Percentiles rank a stretch among this genome's conserved stretches.
Evolutionary conservation across 1,140 invertebrate genomes (phyloP).

Genomic region (Hirudo medicinalis): DNA sequence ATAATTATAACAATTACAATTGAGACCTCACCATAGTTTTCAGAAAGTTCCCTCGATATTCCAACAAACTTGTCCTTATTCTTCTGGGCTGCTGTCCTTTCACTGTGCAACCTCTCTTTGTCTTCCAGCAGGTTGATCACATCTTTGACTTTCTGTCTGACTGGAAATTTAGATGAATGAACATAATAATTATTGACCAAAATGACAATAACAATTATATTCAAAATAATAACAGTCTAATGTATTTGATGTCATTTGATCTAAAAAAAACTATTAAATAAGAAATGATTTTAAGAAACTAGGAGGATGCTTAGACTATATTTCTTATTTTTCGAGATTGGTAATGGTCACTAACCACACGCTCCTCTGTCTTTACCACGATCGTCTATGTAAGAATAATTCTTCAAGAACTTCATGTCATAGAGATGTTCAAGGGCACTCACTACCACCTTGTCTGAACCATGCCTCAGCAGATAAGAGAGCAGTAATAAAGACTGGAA

Average conservation of each 20-base stretch:
- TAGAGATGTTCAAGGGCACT: conserved; percentile 87
- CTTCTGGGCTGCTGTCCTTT: conserved; percentile 4
- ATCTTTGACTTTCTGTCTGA: conserved; percentile 16
- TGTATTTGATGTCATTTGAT: not conserved
- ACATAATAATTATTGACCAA: not conserved
- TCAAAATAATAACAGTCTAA: not conserved
- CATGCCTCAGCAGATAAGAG: conserved; percentile 79
- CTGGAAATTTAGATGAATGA: conserved; percentile 6
- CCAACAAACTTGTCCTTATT: conserved; percentile 3
- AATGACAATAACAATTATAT: not conserved
- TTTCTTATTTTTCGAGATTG: too few species aligned
- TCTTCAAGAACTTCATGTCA: conserved; percentile 77
- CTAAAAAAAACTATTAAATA: not conserved
- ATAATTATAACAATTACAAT: not conserved
- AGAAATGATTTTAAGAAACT: not conserved
- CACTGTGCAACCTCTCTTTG: conserved; percentile 1
- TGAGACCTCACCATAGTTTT: not conserved
- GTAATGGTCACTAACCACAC: conserved; percentile 45
- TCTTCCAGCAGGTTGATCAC: conserved; percentile 1
- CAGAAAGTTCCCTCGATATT: conserved; percentile 7
- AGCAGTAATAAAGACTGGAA: conserved; percentile 67
- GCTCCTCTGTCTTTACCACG: conserved; percentile 86
- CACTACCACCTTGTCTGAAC: conserved; percentile 82
- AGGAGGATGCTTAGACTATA: too few species aligned
- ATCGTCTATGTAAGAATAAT: conserved; percentile 82